Evolutionary conservation across 2,113 vertebrate genomes (phyloP).

Genomic region (Tragelaphus strepsiceros): DNA sequence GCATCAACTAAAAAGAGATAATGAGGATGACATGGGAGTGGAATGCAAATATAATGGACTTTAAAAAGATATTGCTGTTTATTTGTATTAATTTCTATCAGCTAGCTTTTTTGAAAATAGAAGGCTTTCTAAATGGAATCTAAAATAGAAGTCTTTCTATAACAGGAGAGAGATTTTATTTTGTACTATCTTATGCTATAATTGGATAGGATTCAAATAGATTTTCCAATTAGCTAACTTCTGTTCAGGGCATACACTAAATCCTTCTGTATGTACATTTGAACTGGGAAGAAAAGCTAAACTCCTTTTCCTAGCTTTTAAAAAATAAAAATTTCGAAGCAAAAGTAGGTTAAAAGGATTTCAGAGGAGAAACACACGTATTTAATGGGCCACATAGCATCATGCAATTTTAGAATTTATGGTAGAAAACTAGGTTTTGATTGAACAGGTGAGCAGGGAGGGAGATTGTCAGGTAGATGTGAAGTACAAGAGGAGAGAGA

Average conservation of each 20-base stretch:
- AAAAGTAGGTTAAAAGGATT: background rate
- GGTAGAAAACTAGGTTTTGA: background rate
- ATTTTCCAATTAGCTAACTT: constrained; percentile 16
- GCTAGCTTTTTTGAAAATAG: background rate
- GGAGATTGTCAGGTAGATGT: background rate
- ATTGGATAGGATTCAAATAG: background rate
- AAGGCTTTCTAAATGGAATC: background rate
- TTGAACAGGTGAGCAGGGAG: background rate
- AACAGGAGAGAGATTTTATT: background rate
- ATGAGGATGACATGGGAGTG: background rate
- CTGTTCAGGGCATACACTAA: background rate
- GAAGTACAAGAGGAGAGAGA: background rate
- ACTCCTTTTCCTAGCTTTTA: background rate
- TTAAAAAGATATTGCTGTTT: background rate
- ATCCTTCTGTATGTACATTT: background rate
- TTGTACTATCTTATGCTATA: background rate
- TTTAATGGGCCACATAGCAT: background rate
- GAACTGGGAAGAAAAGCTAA: background rate
- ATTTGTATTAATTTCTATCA: constrained; percentile 35
- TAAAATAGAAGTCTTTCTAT: constrained; percentile 30
- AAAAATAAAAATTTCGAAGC: background rate
- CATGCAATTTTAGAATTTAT: background rate
- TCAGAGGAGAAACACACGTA: background rate
- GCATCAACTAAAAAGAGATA: background rate
- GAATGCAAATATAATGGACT: constrained; percentile 36